Evolutionary conservation across 2,113 vertebrate genomes (phyloP), one percentile per base, ranked within the genome.

Genomic region (Labrus mixtus): DNA sequence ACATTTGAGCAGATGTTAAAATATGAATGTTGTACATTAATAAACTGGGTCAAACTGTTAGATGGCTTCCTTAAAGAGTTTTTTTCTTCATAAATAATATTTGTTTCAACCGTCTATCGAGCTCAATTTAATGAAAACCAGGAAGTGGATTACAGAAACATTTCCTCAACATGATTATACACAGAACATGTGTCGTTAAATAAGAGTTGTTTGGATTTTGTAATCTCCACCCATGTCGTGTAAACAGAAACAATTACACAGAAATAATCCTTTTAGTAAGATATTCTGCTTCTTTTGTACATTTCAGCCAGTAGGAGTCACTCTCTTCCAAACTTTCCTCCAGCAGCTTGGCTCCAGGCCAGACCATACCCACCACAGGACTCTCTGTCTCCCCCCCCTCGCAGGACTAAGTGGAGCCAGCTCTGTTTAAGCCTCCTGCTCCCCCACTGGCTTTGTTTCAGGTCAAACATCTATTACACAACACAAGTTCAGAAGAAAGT

Each of bases 401-500:
- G 0, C 22, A 65, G 56, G 72, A 72, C 78, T 55, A 61, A 83
- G 54, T 73, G 85, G 85, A 90, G 81, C 86, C 77, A 81, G 75
- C 60, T 80, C 67, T 82, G 71, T 62, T 59, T 41, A 68, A 81
- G 60, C 79, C 79, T 67, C 68, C 69, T 20, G 64, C 46, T 68
- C 58, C 22, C 48, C 13, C 9, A 4, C 29, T 33, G 7, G 53
- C 25, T 60, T 68, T 66, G 43, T n/a, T 20, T 82, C 73, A 65
- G 73, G 39, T 71, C 53, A 33, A 41, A 76, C 71, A 43, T 48
- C 15, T 50, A 58, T 75, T 63, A 59, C 43, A 68, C 55, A 73
- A 72, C 61, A 60, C 0, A 1, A 76, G 61, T n/a, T 1, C 10
- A 45, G 17, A 23, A 20, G 55, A 13, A 19, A 60, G 36, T 10